Conservation (phyloP, 2,797 vertebrate genomes). For the Rhinatrema bivittatum region DNA sequence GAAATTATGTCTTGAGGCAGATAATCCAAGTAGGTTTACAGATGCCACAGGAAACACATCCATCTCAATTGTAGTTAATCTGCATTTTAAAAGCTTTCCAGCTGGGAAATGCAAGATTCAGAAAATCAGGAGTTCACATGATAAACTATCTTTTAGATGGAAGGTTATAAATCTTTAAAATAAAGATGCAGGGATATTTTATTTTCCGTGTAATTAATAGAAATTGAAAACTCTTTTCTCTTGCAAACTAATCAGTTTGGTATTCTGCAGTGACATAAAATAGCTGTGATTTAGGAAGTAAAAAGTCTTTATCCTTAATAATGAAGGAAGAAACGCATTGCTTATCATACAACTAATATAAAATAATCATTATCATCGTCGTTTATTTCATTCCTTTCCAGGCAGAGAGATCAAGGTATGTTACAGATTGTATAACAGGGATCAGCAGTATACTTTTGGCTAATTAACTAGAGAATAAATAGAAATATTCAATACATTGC, state of each 20-base stretch:
- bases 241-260: too few relatives aligned
- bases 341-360: too few relatives aligned
- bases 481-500: too few relatives aligned
- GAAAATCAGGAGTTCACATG: slow-evolving; percentile 14
- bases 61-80: slow-evolving; percentile 49
- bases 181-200: background rate
- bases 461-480: too few relatives aligned
- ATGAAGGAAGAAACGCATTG: too few relatives aligned
- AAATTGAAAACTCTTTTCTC: background rate
- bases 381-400: too few relatives aligned
- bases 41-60: slow-evolving; percentile 35
- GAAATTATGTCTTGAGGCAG: slow-evolving; percentile 49
- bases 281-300: too few relatives aligned
- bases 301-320: too few relatives aligned
- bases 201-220: background rate
- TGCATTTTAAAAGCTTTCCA: slow-evolving; percentile 49
- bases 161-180: slow-evolving; percentile 9
- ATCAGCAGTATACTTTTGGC: too few relatives aligned
- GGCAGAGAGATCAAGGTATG: too few relatives aligned
- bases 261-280: background rate
- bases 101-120: slow-evolving; percentile 30
- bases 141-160: slow-evolving; percentile 11
- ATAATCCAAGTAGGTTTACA: slow-evolving; percentile 47
- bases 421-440: too few relatives aligned
- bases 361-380: too few relatives aligned